phyloP scores from a whole-genome alignment of 2,888 invertebrate species.

The Schrankia costaestrigalis region DNA sequence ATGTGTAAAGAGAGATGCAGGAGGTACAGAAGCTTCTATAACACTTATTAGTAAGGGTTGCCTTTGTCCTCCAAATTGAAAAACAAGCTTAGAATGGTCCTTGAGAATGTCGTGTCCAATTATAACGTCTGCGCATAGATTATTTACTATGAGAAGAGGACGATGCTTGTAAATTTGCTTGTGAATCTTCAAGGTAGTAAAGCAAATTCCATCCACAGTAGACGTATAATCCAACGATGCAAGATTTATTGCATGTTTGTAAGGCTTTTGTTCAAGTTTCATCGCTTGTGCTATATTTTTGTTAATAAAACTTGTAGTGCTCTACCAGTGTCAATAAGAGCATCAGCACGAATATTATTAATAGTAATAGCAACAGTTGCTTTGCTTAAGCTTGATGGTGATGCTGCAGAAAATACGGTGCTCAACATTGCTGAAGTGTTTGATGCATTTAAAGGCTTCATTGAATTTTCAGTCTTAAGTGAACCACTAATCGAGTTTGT shows the following conservation, averaged over 20 bases:
- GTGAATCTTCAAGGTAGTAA: not conserved
- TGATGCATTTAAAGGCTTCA: too few species aligned
- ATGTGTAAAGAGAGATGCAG: not conserved
- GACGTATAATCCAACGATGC: not conserved
- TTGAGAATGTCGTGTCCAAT: not conserved
- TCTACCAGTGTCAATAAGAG: not conserved
- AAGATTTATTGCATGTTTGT: not conserved
- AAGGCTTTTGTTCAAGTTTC: not conserved
- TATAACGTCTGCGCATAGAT: not conserved
- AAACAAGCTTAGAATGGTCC: not conserved
- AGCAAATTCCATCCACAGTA: not conserved
- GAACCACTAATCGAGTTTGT: too few species aligned
- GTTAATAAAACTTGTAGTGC: not conserved
- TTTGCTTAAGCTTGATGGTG: not conserved
- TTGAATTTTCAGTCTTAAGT: too few species aligned
- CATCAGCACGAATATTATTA: not conserved
- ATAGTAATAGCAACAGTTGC: not conserved
- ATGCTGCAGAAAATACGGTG: not conserved
- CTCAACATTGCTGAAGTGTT: not conserved
- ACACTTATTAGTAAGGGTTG: not conserved
- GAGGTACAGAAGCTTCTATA: not conserved
- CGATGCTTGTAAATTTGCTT: not conserved
- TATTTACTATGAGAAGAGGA: not conserved
- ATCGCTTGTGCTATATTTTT: not conserved
- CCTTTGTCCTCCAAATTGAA: not conserved